Percentiles rank a stretch among this genome's conserved stretches.
Conservation (phyloP, 2,797 vertebrate species). For the Margarornis squamiger region DNA sequence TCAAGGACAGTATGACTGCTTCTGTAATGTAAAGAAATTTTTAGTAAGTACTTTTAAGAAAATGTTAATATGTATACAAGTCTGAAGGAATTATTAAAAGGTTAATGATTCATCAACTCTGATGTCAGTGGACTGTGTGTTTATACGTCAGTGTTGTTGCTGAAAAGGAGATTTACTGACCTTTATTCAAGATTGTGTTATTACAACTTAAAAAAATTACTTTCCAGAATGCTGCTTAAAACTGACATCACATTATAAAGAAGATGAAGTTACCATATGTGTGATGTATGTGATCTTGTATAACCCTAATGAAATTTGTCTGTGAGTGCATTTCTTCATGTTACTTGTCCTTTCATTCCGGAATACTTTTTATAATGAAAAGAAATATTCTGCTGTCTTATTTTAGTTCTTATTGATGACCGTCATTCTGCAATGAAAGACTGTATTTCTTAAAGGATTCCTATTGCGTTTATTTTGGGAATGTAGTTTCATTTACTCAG, state of each 20-base stretch:
- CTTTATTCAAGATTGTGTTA: neutral
- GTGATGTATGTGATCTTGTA: neutral
- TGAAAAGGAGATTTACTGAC: neutral
- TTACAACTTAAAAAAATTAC: neutral
- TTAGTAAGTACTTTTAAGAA: neutral
- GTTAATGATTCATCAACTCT: neutral
- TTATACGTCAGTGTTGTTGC: neutral
- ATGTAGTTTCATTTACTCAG: neutral
- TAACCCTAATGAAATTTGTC: neutral
- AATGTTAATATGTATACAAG: neutral
- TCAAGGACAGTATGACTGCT: neutral
- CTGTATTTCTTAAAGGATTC: neutral
- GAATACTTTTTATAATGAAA: neutral
- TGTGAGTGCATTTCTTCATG: neutral
- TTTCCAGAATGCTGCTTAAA: neutral
- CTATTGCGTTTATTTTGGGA: neutral
- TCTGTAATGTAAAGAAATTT: neutral
- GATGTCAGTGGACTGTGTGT: neutral
- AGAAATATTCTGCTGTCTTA: neutral
- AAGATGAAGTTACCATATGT: neutral
- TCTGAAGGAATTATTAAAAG: neutral
- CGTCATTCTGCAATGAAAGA: neutral
- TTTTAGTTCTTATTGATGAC: slow-evolving; percentile 3
- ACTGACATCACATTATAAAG: neutral
- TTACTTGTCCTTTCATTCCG: neutral